Conservation (phyloP, 2,113 vertebrate species). For the Cynoglossus semilaevis region DNA sequence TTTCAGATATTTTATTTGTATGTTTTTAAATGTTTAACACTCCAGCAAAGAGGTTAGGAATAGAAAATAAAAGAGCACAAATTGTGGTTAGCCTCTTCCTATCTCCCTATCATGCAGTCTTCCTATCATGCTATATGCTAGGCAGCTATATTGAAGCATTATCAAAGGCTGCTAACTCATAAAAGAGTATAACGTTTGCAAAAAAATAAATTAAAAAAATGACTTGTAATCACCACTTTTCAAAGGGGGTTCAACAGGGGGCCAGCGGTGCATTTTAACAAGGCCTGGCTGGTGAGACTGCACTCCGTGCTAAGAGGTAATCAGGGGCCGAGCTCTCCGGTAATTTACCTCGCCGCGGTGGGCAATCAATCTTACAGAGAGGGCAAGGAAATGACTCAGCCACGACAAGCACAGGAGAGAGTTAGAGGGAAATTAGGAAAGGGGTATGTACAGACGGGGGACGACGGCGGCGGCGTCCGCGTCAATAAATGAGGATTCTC, state of each 20-base stretch:
- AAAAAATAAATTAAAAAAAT: too few species aligned
- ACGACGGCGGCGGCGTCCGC: constrained; percentile 36
- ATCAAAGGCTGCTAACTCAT: too few species aligned
- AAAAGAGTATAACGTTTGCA: too few species aligned
- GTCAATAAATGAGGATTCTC: constrained; percentile 62
- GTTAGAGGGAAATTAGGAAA: constrained; percentile 60
- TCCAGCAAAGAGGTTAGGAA: too few species aligned
- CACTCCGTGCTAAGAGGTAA: constrained; percentile 78
- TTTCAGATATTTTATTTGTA: too few species aligned
- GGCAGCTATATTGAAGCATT: too few species aligned
- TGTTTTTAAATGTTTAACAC: too few species aligned
- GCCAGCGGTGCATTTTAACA: constrained; percentile 75
- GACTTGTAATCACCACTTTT: constrained; percentile 57
- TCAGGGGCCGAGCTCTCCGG: constrained; percentile 75
- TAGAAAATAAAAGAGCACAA: too few species aligned
- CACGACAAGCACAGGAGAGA: constrained; percentile 58
- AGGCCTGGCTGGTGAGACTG: constrained; percentile 69
- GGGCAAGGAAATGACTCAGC: constrained; percentile 78
- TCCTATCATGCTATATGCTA: too few species aligned
- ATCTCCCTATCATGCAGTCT: too few species aligned
- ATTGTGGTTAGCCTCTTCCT: too few species aligned
- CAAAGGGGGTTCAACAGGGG: constrained; percentile 62
- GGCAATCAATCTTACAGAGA: constrained; percentile 77
- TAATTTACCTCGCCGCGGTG: constrained; percentile 77
- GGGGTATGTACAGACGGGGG: constrained; percentile 51